A percentile compares a stretch with the other conserved stretches of the same genome.
Evolutionary conservation across 1,140 invertebrate species (phyloP).

Genomic region (Eupeodes corollae): DNA sequence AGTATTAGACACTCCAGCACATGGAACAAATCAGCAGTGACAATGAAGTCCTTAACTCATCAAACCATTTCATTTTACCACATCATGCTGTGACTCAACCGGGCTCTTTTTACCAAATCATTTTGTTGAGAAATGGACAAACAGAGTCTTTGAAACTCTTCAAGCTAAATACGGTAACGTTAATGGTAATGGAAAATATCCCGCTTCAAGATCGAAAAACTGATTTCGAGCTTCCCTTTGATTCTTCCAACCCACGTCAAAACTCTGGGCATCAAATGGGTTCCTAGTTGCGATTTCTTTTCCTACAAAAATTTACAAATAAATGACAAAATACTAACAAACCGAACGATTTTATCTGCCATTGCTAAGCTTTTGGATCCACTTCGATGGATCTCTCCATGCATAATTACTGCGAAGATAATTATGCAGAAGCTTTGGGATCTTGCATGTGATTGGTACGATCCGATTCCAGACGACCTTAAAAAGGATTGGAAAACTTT

Average conservation of each 20-base stretch:
- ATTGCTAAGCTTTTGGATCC: constrained; percentile 37
- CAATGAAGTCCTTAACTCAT: no score
- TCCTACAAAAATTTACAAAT: constrained; percentile 9
- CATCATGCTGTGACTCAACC: constrained; percentile 21
- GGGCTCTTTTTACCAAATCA: constrained; percentile 24
- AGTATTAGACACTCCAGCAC: no score
- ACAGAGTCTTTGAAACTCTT: constrained; percentile 17
- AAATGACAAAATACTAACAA: constrained; percentile 16
- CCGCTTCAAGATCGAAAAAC: no score
- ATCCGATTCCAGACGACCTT: constrained; percentile 16
- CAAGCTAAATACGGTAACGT: constrained; percentile 26
- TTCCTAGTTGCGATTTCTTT: no score
- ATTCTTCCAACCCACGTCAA: no score
- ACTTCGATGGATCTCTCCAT: constrained; percentile 29
- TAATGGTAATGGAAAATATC: constrained; percentile 7
- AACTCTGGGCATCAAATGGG: background rate
- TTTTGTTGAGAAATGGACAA: constrained; percentile 27
- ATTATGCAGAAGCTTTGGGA: constrained; percentile 34
- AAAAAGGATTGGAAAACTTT: constrained; percentile 12
- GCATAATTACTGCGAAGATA: constrained; percentile 28
- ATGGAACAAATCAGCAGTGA: no score
- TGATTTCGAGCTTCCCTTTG: background rate
- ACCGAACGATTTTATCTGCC: constrained; percentile 24
- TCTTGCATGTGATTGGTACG: constrained; percentile 25
- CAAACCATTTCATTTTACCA: constrained; percentile 9